phyloP scores from a whole-genome alignment of 2,888 invertebrate genomes.

The Thecophora atra region DNA sequence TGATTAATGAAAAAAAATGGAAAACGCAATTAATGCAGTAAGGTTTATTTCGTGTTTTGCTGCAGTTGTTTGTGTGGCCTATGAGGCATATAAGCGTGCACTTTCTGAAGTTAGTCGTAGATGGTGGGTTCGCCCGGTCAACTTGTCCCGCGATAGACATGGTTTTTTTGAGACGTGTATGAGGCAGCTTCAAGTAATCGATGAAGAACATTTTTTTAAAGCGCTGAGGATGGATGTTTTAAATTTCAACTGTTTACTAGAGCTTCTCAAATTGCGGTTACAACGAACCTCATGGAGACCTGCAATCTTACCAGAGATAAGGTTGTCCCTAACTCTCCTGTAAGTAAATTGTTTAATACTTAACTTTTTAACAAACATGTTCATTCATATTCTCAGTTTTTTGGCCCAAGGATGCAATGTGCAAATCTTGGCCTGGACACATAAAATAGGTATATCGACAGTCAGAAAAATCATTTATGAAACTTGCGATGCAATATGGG shows the following conservation, averaged over 20 bases:
- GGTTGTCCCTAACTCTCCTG: conserved; percentile 12
- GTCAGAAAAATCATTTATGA: neutral
- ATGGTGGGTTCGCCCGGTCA: conserved; percentile 15
- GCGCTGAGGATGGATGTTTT: conserved; percentile 1
- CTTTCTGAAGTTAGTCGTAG: conserved; percentile 5
- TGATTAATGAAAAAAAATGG: conserved; percentile 6
- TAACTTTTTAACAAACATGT: conserved; percentile 5
- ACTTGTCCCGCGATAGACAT: conserved; percentile 8
- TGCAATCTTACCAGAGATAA: conserved; percentile 11
- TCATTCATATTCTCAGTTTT: conserved; percentile 10
- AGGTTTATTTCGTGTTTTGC: conserved; percentile 1
- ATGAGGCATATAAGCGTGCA: conserved; percentile 12
- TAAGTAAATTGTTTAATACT: conserved; percentile 4
- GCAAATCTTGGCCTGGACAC: conserved; percentile 10
- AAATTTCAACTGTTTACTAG: conserved; percentile 4
- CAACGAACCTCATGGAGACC: no score
- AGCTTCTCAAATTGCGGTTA: conserved; percentile 10
- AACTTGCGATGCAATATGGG: no score
- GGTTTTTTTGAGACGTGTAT: neutral
- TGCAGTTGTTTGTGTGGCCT: conserved; percentile 15
- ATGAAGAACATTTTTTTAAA: conserved; percentile 10
- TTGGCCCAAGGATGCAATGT: conserved; percentile 5
- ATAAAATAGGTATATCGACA: conserved; percentile 6
- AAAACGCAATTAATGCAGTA: conserved; percentile 10
- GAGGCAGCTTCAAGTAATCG: neutral